Base-by-base conservation (phyloP, 2,888 invertebrate genomes). In the Dicyrtoma fusca region DNA sequence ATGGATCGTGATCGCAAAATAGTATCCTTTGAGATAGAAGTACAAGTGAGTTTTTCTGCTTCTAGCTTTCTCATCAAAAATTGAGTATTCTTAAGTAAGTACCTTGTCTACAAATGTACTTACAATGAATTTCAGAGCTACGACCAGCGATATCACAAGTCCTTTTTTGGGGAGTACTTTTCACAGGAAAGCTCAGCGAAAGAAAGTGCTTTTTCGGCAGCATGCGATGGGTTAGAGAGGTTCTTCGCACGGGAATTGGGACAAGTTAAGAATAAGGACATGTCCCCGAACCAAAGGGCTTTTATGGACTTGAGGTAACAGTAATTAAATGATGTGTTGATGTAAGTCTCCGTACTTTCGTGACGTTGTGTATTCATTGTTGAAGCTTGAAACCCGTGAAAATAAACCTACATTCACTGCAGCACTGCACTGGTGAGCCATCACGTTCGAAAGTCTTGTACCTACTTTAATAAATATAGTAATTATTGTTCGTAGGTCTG, bases 151-250 rank as follows among this genome's bases (percentile, higher is more conserved):
- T 66, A 53, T 34, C 47, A 66, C n/a, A 19, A 49, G 4, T 51
- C 21, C 5, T 25, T 26, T 23, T 34, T 1, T n/a, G 66, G 66
- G 5, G 66, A 55, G 8, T 23, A 26, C 5, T 53, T 53, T 13
- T 2, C 53, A 21, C 13, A 10, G 11, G 66, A 66, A 10, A 34
- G 23, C 5, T 17, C 11, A 17, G 66, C 66, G 2, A 66, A 66
- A 34, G 66, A 66, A 51, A 44, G 19, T 53, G 53, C 66, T 23
- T 66, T 66, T 42, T 26, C 51, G 11, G 34, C 17, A 23, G 66
- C 66, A n/a, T 66, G 66, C 34, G 19, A 34, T 8, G 51, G 51
- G 14, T 25, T 66, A 11, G 66, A 66, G 5, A n/a, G 26, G 17
- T n/a, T 53, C 8, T 66, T 57, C 25, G 25, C 57, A 25, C 23